A percentile compares a stretch with the other conserved stretches of the same genome.
phyloP scores from a whole-genome alignment of 2,888 invertebrate species.

The Yponomeuta sedellus region DNA sequence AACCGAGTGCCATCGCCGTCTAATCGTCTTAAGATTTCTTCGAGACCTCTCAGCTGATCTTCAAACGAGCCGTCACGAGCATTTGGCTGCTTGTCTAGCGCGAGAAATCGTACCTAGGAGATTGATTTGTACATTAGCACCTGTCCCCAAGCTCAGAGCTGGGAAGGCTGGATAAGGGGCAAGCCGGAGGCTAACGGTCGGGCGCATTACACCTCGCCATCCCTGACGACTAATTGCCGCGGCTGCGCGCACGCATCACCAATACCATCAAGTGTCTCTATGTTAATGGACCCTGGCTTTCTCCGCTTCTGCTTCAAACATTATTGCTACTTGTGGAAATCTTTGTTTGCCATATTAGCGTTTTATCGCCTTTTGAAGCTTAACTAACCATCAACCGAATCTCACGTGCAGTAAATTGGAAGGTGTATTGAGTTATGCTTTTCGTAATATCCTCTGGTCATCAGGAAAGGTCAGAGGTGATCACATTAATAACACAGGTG shows the following conservation, averaged over 20 bases:
- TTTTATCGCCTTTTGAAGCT: background rate
- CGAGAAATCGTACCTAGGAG: background rate
- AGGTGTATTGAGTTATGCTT: background rate
- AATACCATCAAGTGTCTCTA: conserved; percentile 2
- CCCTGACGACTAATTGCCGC: conserved; percentile 58
- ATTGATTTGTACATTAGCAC: conserved; percentile 4
- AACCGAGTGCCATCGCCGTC: no score
- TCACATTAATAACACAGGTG: background rate
- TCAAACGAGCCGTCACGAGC: background rate
- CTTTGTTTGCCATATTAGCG: background rate
- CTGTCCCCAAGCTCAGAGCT: background rate
- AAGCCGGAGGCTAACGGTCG: conserved; percentile 69
- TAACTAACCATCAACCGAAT: background rate
- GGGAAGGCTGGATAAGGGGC: conserved; percentile 36
- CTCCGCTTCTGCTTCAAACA: conserved; percentile 3
- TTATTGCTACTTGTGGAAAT: background rate
- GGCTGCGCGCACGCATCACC: conserved; percentile 30
- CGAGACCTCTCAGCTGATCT: background rate
- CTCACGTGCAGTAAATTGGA: background rate
- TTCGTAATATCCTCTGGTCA: background rate
- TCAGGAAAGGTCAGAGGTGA: background rate
- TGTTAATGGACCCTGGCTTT: conserved; percentile 8
- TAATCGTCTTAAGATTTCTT: background rate
- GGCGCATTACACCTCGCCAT: conserved; percentile 53
- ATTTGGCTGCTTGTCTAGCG: background rate